Base-by-base conservation (phyloP, 2,888 invertebrate genomes). In the Drosophila maculinotata region DNA sequence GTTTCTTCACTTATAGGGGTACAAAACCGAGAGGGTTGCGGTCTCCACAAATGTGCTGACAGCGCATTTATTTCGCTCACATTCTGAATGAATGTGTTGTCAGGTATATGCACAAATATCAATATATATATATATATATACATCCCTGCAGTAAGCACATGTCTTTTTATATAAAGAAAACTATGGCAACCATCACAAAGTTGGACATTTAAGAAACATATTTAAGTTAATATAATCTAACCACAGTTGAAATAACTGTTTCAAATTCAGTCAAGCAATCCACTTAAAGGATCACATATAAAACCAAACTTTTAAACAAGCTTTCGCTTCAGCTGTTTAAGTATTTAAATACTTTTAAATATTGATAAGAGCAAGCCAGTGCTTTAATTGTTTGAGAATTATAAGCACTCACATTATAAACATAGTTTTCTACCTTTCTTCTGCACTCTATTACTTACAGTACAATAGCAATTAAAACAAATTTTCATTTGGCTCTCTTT, bases 1-100 rank as follows among this genome's bases (percentile, higher is more conserved):
- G 23, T 44, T 30, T 41, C 35, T 28, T 51, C 49, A 2, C 10
- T 17, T 30, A 8, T 1, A 9, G 30, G 10, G 1, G 14, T 26
- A 4, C 7, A 8, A 38, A 15, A 8, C 28, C 17, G n/a, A 52
- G 66, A 38, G 57, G 51, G 48, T 45, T 60, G 38, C n/a, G 57
- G 44, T 42, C 36, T 36, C 9, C 17, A 10, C 17, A 26, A 26
- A 68, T 42, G 44, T 58, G 77, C 73, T 75, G 74, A 76, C 73
- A 72, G 53, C 41, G 73, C 42, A 63, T 76, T 71, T 67, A 71
- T 56, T 42, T 30, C 31, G 26, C 28, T 33, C 28, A 17, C 14
- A 41, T 15, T 53, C n/a, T 4, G 5, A 41, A n/a, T 10, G 42
- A 64, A 28, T 28, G 44, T 9, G 6, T 52, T 54, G 63, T 64